Evolutionary conservation across 2,797 vertebrate genomes (phyloP), one percentile per base, ranked within the genome.

Genomic region (Uromys caudimaculatus): DNA sequence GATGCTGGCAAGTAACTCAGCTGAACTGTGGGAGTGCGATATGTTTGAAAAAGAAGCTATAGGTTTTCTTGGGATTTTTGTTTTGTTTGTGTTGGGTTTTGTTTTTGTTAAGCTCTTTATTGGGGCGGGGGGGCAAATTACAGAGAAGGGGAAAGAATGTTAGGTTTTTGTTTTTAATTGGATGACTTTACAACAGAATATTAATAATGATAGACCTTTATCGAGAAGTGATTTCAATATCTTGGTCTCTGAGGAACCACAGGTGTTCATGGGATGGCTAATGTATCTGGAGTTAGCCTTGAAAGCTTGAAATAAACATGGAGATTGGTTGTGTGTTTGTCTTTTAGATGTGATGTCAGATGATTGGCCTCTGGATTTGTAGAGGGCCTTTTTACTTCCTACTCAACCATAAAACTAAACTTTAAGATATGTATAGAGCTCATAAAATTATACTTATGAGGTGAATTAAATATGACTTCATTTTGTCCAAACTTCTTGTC

Each of bases 211-310:
- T 52, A 24, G 21, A 38, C 21, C 82, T 88, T 38, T 89, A 54
- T 35, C 88, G 23, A 62, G 44, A 86, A 82, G 35, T 92, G 52
- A 19, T 71, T 67, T 89, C 44, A 92, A 62, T 90, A 83, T 94
- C 56, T 88, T 91, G 50, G 23, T 47, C 69, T 0, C 3, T 85
- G 3, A 78, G 91, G 69, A 78, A 35, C 62, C 35, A 11, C 41
- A 87, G 58, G 14, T n/a, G n/a, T 95, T 87, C 44, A 21, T 62
- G 52, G 73, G 78, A 89, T 73, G 47, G 52, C 88, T 91, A 79
- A 73, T 76, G 35, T 73, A 29, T 76, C 50, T 27, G 62, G 17
- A 71, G 17, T 81, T 19, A 44, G 32, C 50, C 32, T 54, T 88
- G 83, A 13, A n/a, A 54, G 6, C 62, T 79, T 38, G 29, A 32